Evolutionary conservation across 2,888 invertebrate species (phyloP), one percentile per base, ranked within the genome.

Genomic region (Drosophila incognita): DNA sequence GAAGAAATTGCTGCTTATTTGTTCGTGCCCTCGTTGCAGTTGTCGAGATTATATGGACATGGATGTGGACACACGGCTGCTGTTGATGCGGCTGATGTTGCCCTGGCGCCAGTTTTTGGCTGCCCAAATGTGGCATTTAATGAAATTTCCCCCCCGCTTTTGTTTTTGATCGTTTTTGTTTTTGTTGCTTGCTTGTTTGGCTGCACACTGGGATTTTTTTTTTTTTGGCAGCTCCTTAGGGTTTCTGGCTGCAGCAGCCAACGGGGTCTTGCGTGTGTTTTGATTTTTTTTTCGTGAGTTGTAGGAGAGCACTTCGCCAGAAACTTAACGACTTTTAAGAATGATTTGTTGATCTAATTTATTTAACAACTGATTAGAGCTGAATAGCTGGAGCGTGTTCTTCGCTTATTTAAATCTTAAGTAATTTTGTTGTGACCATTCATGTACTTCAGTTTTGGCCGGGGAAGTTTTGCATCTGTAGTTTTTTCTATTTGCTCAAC

Each of bases 31-130:
- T 84, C 67, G 75, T 82, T 84, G 80, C 78, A 79, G 74, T 81
- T 87, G 78, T 77, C 76, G 62, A 87, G 85, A 87, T 89, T 83
- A 88, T 88, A 83, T 79, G 81, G 80, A 73, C 81, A 77, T 77
- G 81, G 58, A 66, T 74, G 60, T 68, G 69, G 80, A 61, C 56
- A 62, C 57, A 72, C 51, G 29, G 65, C 59, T 48, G 61, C 52
- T 67, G 76, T 21, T 24, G 73, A 2, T 29, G 69, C 27, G 36
- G 59, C n/a, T 33, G 74, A 49, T 66, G 60, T 64, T 66, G 84
- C 76, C 78, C 84, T 91, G 91, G 91, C 91, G 91, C 91, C 91
- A 92, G 90, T 88, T 90, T 88, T 85, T 79, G 83, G 74, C 76
- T 67, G 86, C 89, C 87, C 89, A 89, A 86, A 86, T 87, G 87